Evolutionary conservation across 2,888 invertebrate species (phyloP).

Genomic region (Folsomia candida): DNA sequence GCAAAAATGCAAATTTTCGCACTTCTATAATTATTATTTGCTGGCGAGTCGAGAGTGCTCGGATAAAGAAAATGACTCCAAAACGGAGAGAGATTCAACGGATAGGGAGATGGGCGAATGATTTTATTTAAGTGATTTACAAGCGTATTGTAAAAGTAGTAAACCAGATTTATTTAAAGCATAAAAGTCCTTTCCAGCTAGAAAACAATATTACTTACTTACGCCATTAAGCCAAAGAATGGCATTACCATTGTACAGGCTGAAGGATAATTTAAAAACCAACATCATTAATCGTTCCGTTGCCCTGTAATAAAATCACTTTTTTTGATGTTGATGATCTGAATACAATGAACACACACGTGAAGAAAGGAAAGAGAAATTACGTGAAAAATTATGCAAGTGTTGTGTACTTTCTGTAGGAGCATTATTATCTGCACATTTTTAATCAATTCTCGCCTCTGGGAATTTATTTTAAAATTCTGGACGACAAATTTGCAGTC

Average conservation of each 20-base stretch:
- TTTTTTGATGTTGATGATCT: background rate
- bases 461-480: too few relatives aligned
- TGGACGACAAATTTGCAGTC: too few relatives aligned
- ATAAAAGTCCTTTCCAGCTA: background rate
- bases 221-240: too few relatives aligned
- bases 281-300: background rate
- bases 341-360: background rate
- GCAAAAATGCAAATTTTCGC: too few relatives aligned
- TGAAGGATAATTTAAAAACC: background rate
- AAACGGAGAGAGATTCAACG: too few relatives aligned
- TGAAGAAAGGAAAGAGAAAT: background rate
- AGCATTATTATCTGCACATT: too few relatives aligned
- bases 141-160: background rate
- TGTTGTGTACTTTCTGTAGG: too few relatives aligned
- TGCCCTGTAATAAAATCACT: background rate
- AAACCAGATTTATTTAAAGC: background rate
- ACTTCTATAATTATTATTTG: too few relatives aligned
- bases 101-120: background rate
- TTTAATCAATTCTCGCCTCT: too few relatives aligned
- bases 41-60: constrained; percentile 1
- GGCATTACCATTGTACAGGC: background rate
- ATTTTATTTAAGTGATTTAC: background rate
- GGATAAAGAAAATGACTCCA: background rate
- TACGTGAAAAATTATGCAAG: background rate
- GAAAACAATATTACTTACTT: too few relatives aligned